Evolutionary conservation across 1,140 invertebrate genomes (phyloP).

Genomic region (Odontomachus brunneus): DNA sequence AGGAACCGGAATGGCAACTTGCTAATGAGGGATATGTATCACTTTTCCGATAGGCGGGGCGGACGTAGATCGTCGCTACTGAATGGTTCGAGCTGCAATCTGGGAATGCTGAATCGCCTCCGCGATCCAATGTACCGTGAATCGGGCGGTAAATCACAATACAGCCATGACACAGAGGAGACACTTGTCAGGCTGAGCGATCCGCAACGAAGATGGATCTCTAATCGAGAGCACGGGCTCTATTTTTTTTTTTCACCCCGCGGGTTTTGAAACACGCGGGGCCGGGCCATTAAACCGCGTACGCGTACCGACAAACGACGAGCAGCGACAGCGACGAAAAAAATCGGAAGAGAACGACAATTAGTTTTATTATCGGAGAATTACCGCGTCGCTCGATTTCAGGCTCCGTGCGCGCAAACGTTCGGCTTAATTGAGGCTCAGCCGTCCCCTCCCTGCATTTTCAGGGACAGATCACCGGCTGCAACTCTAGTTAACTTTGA

Average conservation of each 20-base stretch:
- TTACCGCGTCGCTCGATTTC: background rate
- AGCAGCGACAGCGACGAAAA: constrained; percentile 13
- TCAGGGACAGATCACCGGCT: background rate
- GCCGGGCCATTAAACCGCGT: background rate
- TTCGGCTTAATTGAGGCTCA: background rate
- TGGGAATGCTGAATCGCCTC: constrained; percentile 73
- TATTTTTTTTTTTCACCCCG: background rate
- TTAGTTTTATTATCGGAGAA: constrained; percentile 12
- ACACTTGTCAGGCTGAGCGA: constrained; percentile 64
- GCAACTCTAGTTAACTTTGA: background rate
- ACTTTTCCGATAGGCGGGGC: constrained; percentile 72
- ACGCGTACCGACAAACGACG: constrained; percentile 1
- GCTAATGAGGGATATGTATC: constrained; percentile 74
- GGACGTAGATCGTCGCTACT: constrained; percentile 66
- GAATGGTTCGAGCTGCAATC: constrained; percentile 72
- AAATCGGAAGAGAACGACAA: background rate
- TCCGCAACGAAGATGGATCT: constrained; percentile 62
- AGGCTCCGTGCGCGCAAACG: background rate
- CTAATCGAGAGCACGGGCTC: constrained; percentile 37
- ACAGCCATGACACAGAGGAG: constrained; percentile 64
- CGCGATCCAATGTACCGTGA: constrained; percentile 73
- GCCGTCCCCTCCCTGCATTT: background rate
- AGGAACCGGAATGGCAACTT: constrained; percentile 73
- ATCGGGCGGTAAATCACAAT: constrained; percentile 73
- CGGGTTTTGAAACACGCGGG: constrained; percentile 3